Percentiles rank a stretch among this genome's conserved stretches.
Conservation (phyloP, 2,797 vertebrate genomes). For the Taeniopygia guttata region DNA sequence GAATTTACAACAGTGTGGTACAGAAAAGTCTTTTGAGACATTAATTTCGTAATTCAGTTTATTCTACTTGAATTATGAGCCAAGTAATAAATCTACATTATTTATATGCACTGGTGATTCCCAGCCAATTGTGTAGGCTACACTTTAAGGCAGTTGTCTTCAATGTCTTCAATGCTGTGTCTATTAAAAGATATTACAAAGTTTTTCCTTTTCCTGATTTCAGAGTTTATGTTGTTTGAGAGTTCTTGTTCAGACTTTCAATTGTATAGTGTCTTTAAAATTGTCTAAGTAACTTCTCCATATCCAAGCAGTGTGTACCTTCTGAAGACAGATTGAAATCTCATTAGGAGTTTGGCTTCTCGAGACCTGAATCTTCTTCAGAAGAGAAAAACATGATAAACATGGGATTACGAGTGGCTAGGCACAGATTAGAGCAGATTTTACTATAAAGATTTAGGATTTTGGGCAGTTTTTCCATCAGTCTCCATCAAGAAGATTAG, state of each 20-base stretch:
- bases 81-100: constrained; percentile 66
- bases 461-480: not conserved
- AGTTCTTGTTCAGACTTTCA: not conserved
- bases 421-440: not conserved
- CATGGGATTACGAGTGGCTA: rapidly evolving
- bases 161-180: not conserved
- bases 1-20: constrained; percentile 57
- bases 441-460: not conserved
- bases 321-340: not conserved
- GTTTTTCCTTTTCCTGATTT: not conserved
- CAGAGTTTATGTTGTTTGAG: not conserved
- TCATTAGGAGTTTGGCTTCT: not conserved
- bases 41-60: constrained; percentile 57
- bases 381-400: not conserved
- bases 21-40: constrained; percentile 48
- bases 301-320: not conserved
- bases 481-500: not conserved
- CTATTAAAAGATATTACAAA: not conserved
- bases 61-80: constrained; percentile 59
- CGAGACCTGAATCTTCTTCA: not conserved
- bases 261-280: not conserved
- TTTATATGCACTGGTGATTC: constrained; percentile 61
- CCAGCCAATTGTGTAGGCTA: constrained; percentile 4
- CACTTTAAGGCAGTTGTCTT: not conserved
- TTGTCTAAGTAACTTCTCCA: not conserved